Conservation (phyloP, 2,888 invertebrate genomes). For the Tachina lurida region DNA sequence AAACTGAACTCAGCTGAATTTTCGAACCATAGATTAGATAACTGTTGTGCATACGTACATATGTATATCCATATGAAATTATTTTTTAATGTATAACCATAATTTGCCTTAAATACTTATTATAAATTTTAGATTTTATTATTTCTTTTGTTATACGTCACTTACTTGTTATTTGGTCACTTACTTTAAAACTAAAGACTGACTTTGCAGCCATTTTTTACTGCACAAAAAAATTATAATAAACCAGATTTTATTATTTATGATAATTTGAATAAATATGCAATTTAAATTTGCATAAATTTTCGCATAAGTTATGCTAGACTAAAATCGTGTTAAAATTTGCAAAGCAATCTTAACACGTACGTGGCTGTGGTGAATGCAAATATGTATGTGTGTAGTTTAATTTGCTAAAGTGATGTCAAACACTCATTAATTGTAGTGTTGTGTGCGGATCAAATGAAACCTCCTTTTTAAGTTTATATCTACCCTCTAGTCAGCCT, state of each 20-base stretch:
- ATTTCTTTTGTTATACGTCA: not conserved
- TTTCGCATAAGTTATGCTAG: constrained; percentile 11
- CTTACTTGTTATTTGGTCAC: not conserved
- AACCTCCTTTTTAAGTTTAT: not conserved
- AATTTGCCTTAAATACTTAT: not conserved
- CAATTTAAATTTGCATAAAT: constrained; percentile 35
- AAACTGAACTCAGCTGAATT: too few relatives aligned
- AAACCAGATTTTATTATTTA: constrained; percentile 3
- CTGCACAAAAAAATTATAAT: not conserved
- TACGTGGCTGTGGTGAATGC: not conserved
- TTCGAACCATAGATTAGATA: too few relatives aligned
- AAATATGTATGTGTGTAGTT: not conserved
- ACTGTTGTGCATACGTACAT: too few relatives aligned
- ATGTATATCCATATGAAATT: too few relatives aligned
- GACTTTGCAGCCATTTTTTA: constrained; percentile 5
- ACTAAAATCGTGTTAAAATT: not conserved
- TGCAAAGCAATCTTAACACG: constrained; percentile 2
- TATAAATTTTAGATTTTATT: not conserved
- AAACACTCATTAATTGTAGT: not conserved
- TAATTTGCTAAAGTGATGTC: not conserved
- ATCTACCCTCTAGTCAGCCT: too few relatives aligned
- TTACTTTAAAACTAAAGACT: not conserved
- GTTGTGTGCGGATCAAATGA: not conserved
- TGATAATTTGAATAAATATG: not conserved
- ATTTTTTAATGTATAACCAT: not conserved